A percentile compares a stretch with the other conserved stretches of the same genome.
These are phyloP conservation scores for Vulpes lagopus DNA, from an alignment of 2,113 vertebrate species.

Conservation along the genomic window DNA sequence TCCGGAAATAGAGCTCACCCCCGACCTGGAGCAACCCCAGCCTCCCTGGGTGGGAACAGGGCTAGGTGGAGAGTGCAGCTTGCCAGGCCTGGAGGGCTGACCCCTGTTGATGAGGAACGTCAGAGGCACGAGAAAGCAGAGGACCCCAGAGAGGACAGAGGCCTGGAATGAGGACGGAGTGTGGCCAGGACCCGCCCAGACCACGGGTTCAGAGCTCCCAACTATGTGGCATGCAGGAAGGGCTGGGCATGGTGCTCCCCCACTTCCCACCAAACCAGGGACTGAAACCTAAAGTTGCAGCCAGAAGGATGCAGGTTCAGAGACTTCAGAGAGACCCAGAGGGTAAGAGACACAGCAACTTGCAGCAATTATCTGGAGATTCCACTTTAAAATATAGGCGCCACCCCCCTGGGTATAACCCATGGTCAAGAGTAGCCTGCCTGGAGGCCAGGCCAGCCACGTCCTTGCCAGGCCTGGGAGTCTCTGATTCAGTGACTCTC, in stretches of 20 bases:
- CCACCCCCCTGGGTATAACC: neutral
- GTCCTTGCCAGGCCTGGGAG: neutral
- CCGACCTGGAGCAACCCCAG: slow-evolving; percentile 46
- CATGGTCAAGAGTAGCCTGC: neutral
- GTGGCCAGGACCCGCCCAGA: neutral
- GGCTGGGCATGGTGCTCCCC: neutral
- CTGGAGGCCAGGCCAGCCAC: neutral
- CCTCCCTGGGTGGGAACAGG: slow-evolving; percentile 70
- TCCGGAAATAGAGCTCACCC: slow-evolving; percentile 69
- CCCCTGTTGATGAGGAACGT: slow-evolving; percentile 47
- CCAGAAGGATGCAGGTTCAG: neutral
- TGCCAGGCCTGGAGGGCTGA: slow-evolving; percentile 45
- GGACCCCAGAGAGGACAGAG: slow-evolving; percentile 21
- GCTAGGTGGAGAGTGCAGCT: neutral
- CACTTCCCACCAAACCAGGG: neutral
- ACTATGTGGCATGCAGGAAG: neutral
- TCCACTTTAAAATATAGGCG: neutral
- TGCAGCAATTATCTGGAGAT: neutral
- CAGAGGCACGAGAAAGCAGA: slow-evolving; percentile 4
- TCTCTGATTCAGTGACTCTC: neutral
- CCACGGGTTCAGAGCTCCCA: neutral
- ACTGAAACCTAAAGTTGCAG: neutral
- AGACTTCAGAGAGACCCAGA: neutral
- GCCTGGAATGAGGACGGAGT: neutral
- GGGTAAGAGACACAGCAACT: neutral